Evolutionary conservation across 2,888 invertebrate genomes (phyloP), one percentile per base, ranked within the genome.

Genomic region (Ochropleura plecta): DNA sequence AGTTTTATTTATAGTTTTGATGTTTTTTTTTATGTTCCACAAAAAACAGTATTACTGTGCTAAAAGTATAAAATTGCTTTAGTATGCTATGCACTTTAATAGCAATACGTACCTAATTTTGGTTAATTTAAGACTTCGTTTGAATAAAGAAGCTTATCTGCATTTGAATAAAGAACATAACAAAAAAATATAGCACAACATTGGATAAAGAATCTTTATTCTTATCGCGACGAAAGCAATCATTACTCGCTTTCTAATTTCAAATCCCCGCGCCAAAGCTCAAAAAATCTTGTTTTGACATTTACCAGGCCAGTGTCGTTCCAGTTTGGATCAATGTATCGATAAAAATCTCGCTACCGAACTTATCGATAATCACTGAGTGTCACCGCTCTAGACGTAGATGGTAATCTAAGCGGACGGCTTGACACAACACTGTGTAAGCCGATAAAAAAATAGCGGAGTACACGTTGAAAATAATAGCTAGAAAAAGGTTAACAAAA

Each of bases 331-430:
- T 87, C 89, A 87, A 85, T 78, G 69, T 83, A 85, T 90, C 90
- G 92, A 91, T 91, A 89, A 89, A 86, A 86, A 92, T 92, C 91
- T 85, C 79, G 85, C 85, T 83, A 85, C 84, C 79, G 87, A 79
- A 88, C 88, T 88, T 93, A 93, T 93, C 93, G 92, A 93, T 90
- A 92, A 92, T 91, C 91, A 88, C 82, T 70, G 72, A 76, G 88
- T 90, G 93, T 91, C 93, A 92, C 93, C 91, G 87, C 94, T 92
- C 94, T 94, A 93, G 90, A 90, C 89, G 86, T 86, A 90, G 92
- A 92, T 92, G 86, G 79, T 81, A 83, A 92, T 92, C 92, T 88
- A 82, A 87, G 87, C 85, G 84, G 81, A 86, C 80, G 83, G 83
- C 81, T 80, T 84, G 88, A 87, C 87, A 88, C 87, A 85, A 87